Base-by-base conservation (phyloP, 2,888 invertebrate genomes). In the Drosophila kokeensis region DNA sequence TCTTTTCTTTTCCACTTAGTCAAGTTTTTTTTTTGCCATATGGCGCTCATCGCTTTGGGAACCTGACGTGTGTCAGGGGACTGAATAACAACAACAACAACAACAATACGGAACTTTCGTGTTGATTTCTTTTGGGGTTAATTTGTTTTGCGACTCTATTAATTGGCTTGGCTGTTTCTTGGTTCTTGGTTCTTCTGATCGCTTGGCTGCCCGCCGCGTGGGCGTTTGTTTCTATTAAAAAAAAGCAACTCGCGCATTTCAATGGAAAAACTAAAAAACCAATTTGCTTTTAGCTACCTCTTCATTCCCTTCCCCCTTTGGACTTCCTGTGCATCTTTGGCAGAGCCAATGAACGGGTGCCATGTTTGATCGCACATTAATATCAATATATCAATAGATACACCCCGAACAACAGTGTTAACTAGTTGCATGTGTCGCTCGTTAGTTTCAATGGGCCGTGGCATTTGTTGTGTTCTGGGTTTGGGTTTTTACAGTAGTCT, bases 101-200 rank as follows among this genome's bases (percentile, higher is more conserved):
- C 13, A 45, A 2, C 21, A 24, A 24, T 24, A 13, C 2, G 69
- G 65, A 79, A 86, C 70, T 88, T 88, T 86, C 79, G 82, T 81
- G 83, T 83, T 83, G 83, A 78, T 85, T 86, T 86, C 57, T 65
- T 73, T 86, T 87, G 87, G 85, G 85, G 85, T 86, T 86, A 86
- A 86, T 86, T 88, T 86, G 85, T 86, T 86, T 86, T 86, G 85
- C 85, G 85, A 86, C 89, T 86, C 76, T 86, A 88, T 86, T 86
- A 88, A 86, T 86, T 86, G 89, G 84, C 70, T 80, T 64, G 66
- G 59, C 69, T 40, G 29, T 10, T 42, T 24, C 45, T 21, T 67
- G 67, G 52, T 52, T 66, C n/a, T 53, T 69, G 52, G 57, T 42
- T 75, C 53, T 29, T 45, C 45, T 77, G 73, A 79, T 76, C 76